These are phyloP conservation scores for Oncorhynchus masou DNA, from an alignment of 2,113 vertebrate genomes.

Conservation along the genomic window DNA sequence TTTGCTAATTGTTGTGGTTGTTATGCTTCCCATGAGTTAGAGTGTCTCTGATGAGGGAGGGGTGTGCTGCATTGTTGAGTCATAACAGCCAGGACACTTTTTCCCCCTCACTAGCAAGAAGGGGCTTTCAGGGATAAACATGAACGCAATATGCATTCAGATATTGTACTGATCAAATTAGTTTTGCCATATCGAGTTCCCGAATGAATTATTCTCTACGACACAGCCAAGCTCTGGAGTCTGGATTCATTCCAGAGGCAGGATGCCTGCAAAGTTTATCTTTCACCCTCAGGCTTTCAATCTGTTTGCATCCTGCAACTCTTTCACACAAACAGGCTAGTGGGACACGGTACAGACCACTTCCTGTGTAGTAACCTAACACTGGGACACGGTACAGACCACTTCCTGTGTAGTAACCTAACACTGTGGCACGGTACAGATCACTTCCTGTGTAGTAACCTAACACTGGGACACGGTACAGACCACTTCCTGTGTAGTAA, in stretches of 20 bases:
- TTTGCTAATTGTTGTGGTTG: neutral
- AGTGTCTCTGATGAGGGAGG: neutral
- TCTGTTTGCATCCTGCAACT: neutral
- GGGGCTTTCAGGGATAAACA: neutral
- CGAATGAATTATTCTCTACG: slow-evolving; percentile 18
- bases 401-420: too few relatives aligned
- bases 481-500: too few relatives aligned
- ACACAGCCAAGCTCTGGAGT: neutral
- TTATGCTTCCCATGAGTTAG: neutral
- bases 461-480: too few relatives aligned
- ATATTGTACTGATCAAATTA: too few relatives aligned
- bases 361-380: too few relatives aligned
- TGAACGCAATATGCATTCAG: too few relatives aligned
- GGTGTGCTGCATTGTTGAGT: slow-evolving; percentile 42
- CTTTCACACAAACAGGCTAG: neutral
- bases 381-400: too few relatives aligned
- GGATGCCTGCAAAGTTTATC: neutral
- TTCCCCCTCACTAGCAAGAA: neutral
- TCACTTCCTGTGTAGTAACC: too few relatives aligned
- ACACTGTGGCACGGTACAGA: too few relatives aligned
- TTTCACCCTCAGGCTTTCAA: neutral
- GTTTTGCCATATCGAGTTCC: neutral
- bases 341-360: too few relatives aligned
- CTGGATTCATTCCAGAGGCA: too few relatives aligned
- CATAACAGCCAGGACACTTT: slow-evolving; percentile 26